Base-by-base conservation (phyloP, 1,140 invertebrate species). In the Drosophila navojoa region DNA sequence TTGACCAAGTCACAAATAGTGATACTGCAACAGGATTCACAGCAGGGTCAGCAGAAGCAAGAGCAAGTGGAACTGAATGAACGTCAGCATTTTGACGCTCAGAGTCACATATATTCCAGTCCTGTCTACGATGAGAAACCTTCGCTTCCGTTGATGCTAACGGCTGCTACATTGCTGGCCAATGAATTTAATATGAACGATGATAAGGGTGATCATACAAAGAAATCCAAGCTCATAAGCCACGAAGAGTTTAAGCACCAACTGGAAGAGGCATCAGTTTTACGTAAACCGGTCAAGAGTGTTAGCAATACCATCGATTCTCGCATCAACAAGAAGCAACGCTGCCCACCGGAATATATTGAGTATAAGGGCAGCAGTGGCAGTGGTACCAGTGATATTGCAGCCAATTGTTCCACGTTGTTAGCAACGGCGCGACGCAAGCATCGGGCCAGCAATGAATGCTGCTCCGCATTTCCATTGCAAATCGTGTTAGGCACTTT, bases 81-180 rank as follows among this genome's bases (percentile, higher is more conserved):
- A 9, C 90, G 79, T 0, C 77, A 87, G 25, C 68, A 71, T 16
- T 35, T 74, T 40, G 90, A 91, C 81, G 82, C 82, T 58, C 90
- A 91, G 57, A 91, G 89, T 85, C 90, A 91, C 60, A 91, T 91
- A 15, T 91, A 91, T 76, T 90, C 87, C 49, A 91, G 90, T 85
- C 90, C 90, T 27, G 90, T 91, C 3, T 91, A 91, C 35, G 90
- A 91, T 71, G 76, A 91, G 50, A 91, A 90, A 54, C 90, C 85
- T 11, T 42, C 44, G 22, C 71, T 58, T 19, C 53, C 81, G 0
- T 5, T 91, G 9, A 91, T 90, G 25, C 57, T 87, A 13, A 78
- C 77, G 2, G 75, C 77, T 29, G 77, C 76, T 53, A 76, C 80
- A 15, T 32, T 91, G 38, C 35, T 91, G 3, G 61, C 71, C 11